These are phyloP conservation scores for Conomelus anceps DNA, from an alignment of 2,888 invertebrate genomes.

Conservation along the genomic window DNA sequence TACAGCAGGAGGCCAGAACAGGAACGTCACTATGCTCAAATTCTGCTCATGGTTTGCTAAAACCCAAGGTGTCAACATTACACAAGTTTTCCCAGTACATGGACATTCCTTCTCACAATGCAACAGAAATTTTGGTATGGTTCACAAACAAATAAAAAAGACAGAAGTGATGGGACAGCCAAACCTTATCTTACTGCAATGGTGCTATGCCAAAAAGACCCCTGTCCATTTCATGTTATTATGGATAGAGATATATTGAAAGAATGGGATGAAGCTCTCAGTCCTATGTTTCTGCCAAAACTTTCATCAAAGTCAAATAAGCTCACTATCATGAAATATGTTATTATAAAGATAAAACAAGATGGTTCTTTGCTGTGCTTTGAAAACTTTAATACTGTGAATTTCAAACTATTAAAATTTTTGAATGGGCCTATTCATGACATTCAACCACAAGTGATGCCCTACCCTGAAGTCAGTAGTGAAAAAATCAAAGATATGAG, in stretches of 20 bases:
- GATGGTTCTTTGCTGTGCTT: no score
- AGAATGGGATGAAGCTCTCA: not conserved
- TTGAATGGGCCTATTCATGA: no score
- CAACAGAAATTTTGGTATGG: constrained; percentile 1
- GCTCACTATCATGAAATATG: no score
- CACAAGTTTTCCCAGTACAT: not conserved
- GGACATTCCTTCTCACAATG: not conserved
- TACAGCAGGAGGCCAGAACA: no score
- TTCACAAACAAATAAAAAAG: not conserved
- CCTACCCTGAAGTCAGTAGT: not conserved
- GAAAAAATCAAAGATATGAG: not conserved
- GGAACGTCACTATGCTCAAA: not conserved
- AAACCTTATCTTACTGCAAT: not conserved
- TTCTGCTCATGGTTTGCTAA: not conserved
- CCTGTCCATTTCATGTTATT: not conserved
- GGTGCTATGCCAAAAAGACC: not conserved
- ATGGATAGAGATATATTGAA: no score
- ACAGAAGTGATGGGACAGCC: not conserved
- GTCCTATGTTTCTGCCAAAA: not conserved
- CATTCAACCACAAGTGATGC: no score
- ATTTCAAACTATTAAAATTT: no score
- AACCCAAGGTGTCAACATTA: not conserved
- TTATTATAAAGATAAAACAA: no score
- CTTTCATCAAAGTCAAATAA: not conserved
- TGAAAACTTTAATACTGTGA: no score